Evolutionary conservation across 2,888 invertebrate species (phyloP), one percentile per base, ranked within the genome.

Genomic region (Seira musarum): DNA sequence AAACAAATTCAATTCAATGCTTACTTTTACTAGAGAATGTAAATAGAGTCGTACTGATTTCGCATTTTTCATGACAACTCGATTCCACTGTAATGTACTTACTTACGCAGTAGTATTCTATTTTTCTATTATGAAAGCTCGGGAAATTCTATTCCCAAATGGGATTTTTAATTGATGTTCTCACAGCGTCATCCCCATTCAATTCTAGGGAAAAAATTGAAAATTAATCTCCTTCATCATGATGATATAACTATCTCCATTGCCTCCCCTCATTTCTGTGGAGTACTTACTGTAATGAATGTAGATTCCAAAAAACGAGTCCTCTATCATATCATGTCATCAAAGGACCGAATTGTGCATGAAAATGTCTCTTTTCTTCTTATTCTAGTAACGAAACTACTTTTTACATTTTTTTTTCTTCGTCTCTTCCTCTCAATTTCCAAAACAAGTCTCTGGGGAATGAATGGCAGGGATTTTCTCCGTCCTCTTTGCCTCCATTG

Each of bases 131-230:
- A 30, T 30, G 30, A 30, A 30, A 30, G 30, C 30, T 5, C 3
- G 30, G 8, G 30, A 30, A 30, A 5, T 8, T 5, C 8, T 8
- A 30, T 30, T 8, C 30, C 30, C 53, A 53, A 53, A 53, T 53
- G 53, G 17, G 53, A 53, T 53, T 53, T 53, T 53, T 53, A 53
- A 53, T 53, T 53, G 53, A 53, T 53, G 53, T 53, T 53, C 53
- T 53, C 17, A 53, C 53, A n/a, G 30, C 30, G 30, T n/a, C n/a
- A 30, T 30, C 30, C 30, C 8, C 30, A 2, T 30, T 30, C 30
- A 2, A 30, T 30, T 53, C 53, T 8, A 53, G 53, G 53, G 13
- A 53, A 53, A 53, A 53, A 53, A 53, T 53, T 53, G 53, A 53
- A 53, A 53, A 53, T 53, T 53, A 53, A 53, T 53, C 53, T 53